Base-by-base conservation (phyloP, 2,113 vertebrate species). In the Sturnira hondurensis region DNA sequence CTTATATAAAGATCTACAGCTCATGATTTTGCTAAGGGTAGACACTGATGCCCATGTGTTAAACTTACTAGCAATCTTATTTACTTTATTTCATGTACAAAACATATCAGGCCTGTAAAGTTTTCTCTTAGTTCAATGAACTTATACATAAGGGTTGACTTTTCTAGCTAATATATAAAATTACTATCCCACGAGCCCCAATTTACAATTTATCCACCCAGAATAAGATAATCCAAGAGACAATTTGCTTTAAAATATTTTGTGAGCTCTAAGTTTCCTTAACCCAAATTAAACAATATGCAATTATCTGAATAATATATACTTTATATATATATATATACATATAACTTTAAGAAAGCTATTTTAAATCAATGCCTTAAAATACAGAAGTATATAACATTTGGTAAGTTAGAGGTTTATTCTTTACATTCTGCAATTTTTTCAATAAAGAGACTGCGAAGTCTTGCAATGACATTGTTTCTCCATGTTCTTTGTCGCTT, bases 31-130 rank as follows among this genome's bases (percentile, higher is more conserved):
- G 3, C 13, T 61, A 92, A 92, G 24, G 77, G 11, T 14, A 41
- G 2, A 41, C 5, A 71, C 13, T 41, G 71, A 95, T 71, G 70
- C 0, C 7, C 1, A 67, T 11, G 3, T 86, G 5, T 73, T 91
- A 58, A 63, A 84, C 74, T 86, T 89, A 76, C 26, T 63, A 28
- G 1, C 11, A 58, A 54, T 33, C 7, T 56, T 76, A 82, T n/a
- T 93, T 77, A 15, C 33, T 91, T 89, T 87, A 77, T 85, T 95
- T 91, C 43, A 82, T 54, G 83, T 31, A 78, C 5, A 78, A 82
- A 81, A 81, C 20, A 87, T 17, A n/a, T 54, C 2, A 80, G 31
- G 1, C 5, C 6, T 77, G 1, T 24, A 47, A 81, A 20, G 33
- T 93, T 93, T 56, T 54, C 2, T 36, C 52, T 77, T 83, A 31